These are phyloP conservation scores for Nannospalax galili DNA, from an alignment of 2,113 vertebrate species.

Conservation along the genomic window DNA sequence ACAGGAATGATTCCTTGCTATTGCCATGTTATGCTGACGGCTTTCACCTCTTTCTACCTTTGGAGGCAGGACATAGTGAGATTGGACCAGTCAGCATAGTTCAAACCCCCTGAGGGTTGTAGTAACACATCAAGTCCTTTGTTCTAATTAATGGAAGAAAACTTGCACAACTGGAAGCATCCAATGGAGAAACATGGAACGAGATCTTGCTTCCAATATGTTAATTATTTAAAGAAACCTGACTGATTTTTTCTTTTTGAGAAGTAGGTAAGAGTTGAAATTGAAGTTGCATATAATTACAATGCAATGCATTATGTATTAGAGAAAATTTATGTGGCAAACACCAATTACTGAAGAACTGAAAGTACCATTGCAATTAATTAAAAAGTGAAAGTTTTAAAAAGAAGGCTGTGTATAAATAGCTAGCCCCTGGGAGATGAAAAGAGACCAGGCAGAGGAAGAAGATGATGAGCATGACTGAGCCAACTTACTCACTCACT, in stretches of 20 bases:
- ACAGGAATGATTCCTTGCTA: background rate
- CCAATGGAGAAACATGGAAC: background rate
- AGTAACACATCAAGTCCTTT: background rate
- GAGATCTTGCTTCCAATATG: background rate
- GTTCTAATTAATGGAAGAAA: background rate
- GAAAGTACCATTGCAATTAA: background rate
- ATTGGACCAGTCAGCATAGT: background rate
- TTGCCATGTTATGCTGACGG: background rate
- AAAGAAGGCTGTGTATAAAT: fast-evolving
- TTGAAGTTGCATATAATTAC: background rate
- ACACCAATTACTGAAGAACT: background rate
- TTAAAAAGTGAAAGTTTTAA: background rate
- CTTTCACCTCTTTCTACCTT: background rate
- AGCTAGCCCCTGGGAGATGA: too few relatives aligned
- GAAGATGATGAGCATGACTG: fast-evolving
- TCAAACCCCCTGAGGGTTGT: background rate
- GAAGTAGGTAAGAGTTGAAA: background rate
- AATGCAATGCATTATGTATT: background rate
- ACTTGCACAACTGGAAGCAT: background rate
- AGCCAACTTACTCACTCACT: background rate
- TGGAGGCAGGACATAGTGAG: background rate
- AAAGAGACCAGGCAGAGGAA: fast-evolving
- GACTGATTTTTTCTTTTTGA: background rate
- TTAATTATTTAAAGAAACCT: background rate
- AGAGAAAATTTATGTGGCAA: background rate